A percentile compares a stretch with the other conserved stretches of the same genome.
Evolutionary conservation across 2,888 invertebrate species (phyloP).

Genomic region (Koerneria pararmatus): DNA sequence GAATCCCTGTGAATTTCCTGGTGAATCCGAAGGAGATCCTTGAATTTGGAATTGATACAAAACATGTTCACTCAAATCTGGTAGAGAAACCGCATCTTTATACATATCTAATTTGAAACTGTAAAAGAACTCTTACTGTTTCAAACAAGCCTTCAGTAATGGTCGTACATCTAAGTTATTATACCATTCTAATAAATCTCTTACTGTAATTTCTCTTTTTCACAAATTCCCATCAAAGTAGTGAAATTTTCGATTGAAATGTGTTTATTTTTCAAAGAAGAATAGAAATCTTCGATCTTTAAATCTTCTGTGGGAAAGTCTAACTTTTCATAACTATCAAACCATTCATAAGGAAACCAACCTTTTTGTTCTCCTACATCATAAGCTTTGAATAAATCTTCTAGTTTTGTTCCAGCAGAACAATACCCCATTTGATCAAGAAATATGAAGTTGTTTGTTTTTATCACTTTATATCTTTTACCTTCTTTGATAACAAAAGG

Average conservation of each 20-base stretch:
- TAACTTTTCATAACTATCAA: conserved; percentile 26
- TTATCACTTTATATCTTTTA: conserved; percentile 27
- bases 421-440: conserved; percentile 28
- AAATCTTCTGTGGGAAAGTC: conserved; percentile 22
- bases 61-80: conserved; percentile 26
- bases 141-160: conserved; percentile 24
- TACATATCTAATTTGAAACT: conserved; percentile 26
- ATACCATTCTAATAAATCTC: conserved; percentile 29
- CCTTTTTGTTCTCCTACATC: conserved; percentile 26
- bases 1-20: conserved; percentile 22
- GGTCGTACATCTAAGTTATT: conserved; percentile 28
- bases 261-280: conserved; percentile 27
- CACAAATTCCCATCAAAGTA: conserved; percentile 28
- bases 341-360: conserved; percentile 29
- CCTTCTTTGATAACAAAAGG: conserved; percentile 28
- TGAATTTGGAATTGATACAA: conserved; percentile 28
- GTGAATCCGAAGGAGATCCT: conserved; percentile 20
- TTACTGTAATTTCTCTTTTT: conserved; percentile 24
- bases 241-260: conserved; percentile 24
- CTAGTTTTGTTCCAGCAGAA: conserved; percentile 25
- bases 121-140: conserved; percentile 28
- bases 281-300: conserved; percentile 27
- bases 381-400: conserved; percentile 27
- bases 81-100: conserved; percentile 27
- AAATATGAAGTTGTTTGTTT: conserved; percentile 25